Evolutionary conservation across 2,888 invertebrate genomes (phyloP).

Genomic region (Cremastinae sp.): DNA sequence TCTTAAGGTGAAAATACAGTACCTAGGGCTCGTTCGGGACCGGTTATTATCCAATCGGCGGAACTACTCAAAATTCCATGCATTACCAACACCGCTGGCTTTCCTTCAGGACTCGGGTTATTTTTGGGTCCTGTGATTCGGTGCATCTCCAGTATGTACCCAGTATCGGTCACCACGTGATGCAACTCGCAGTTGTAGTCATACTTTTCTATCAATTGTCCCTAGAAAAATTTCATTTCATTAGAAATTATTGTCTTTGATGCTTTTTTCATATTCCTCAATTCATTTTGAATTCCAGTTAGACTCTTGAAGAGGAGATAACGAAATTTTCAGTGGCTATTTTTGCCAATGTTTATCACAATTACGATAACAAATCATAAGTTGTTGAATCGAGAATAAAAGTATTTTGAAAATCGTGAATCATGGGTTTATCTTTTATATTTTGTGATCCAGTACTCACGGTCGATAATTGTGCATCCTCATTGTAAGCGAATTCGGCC

Average conservation of each 20-base stretch:
- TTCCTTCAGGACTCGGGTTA: slow-evolving; percentile 79
- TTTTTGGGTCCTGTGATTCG: slow-evolving; percentile 85
- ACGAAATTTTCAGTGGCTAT: no score
- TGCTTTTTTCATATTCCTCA: no score
- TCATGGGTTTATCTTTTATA: no score
- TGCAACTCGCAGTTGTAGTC: slow-evolving; percentile 86
- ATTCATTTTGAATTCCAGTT: no score
- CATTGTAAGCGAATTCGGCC: slow-evolving; percentile 5
- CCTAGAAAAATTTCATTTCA: slow-evolving; percentile 72
- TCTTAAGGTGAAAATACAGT: no score
- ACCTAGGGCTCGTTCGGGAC: slow-evolving; percentile 52
- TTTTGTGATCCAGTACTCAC: slow-evolving; percentile 36
- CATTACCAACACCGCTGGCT: slow-evolving; percentile 73
- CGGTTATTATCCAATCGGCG: slow-evolving; percentile 53
- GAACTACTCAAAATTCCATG: slow-evolving; percentile 58
- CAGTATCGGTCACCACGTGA: slow-evolving; percentile 86
- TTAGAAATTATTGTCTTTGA: slow-evolving; percentile 6
- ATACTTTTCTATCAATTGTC: slow-evolving; percentile 83
- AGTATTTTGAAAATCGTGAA: no score
- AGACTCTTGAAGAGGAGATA: no score
- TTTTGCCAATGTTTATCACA: no score
- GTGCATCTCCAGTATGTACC: slow-evolving; percentile 88
- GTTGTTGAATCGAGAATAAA: no score
- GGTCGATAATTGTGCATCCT: slow-evolving; percentile 50
- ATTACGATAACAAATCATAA: no score